These are phyloP conservation scores for Fundulus diaphanus DNA, from an alignment of 2,797 vertebrate genomes.

Conservation along the genomic window DNA sequence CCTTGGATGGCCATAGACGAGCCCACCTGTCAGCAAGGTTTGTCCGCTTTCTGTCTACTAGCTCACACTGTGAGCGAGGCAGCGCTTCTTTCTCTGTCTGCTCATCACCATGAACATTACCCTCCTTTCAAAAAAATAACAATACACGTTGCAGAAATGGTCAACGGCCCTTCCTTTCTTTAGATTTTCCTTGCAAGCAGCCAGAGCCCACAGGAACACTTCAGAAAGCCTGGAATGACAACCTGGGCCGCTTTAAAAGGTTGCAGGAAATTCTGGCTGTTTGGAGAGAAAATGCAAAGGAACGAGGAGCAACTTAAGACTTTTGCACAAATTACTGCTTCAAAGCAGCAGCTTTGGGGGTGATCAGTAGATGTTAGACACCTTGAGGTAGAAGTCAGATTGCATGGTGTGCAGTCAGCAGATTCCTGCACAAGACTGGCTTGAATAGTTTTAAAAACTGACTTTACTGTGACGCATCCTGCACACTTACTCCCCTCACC, in stretches of 20 bases:
- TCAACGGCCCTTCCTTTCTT: neutral
- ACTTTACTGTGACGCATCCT: slow-evolving; percentile 32
- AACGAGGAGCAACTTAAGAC: neutral
- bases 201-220: no score
- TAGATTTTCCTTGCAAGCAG: neutral
- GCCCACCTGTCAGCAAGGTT: slow-evolving; percentile 85
- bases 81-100: slow-evolving; percentile 70
- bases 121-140: neutral
- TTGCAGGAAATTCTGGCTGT: neutral
- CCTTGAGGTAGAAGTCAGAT: slow-evolving; percentile 25
- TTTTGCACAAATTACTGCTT: slow-evolving; percentile 11
- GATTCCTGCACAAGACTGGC: neutral
- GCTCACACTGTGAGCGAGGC: slow-evolving; percentile 70
- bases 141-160: neutral
- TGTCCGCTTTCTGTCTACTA: slow-evolving; percentile 84
- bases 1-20: slow-evolving; percentile 84
- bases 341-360: neutral
- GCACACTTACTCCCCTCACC: slow-evolving; percentile 51
- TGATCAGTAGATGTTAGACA: neutral
- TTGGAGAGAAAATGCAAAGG: slow-evolving; percentile 5
- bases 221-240: neutral
- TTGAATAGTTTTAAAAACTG: slow-evolving; percentile 2
- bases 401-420: slow-evolving; percentile 61
- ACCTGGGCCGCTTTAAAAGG: no score
- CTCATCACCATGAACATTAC: slow-evolving; percentile 55